Conservation (phyloP, 2,888 invertebrate species). For the Hyles lineata region DNA sequence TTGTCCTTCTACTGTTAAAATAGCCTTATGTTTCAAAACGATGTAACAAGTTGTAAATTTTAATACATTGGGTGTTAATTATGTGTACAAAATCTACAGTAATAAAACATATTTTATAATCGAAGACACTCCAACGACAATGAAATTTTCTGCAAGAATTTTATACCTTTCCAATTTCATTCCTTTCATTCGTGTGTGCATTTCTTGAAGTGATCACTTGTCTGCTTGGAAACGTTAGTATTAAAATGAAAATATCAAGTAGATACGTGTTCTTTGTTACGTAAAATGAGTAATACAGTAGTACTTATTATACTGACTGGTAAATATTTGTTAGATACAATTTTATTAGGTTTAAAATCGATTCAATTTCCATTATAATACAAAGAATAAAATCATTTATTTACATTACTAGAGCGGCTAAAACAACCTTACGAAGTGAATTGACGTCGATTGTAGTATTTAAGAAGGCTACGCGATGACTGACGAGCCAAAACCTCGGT, state of each 20-base stretch:
- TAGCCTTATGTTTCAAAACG: neutral
- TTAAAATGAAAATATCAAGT: neutral
- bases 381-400: slow-evolving; percentile 34
- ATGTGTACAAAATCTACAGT: no score
- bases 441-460: slow-evolving; percentile 73
- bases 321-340: neutral
- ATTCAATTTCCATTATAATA: slow-evolving; percentile 11
- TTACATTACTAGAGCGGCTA: slow-evolving; percentile 41
- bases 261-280: neutral
- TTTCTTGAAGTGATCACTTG: slow-evolving; percentile 6
- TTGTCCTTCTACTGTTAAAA: neutral
- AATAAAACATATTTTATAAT: no score
- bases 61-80: no score
- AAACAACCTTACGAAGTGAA: slow-evolving; percentile 75
- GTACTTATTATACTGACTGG: no score
- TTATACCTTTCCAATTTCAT: neutral
- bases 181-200: slow-evolving; percentile 3
- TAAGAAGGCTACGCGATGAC: slow-evolving; percentile 73
- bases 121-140: no score
- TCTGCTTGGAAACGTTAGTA: neutral
- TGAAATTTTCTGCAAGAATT: no score
- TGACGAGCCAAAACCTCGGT: slow-evolving; percentile 69
- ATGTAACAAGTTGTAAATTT: no score
- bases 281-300: neutral
- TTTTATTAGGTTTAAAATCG: slow-evolving; percentile 14